These are phyloP conservation scores for Dynastes tityus DNA, from an alignment of 2,888 invertebrate genomes.

Conservation along the genomic window DNA sequence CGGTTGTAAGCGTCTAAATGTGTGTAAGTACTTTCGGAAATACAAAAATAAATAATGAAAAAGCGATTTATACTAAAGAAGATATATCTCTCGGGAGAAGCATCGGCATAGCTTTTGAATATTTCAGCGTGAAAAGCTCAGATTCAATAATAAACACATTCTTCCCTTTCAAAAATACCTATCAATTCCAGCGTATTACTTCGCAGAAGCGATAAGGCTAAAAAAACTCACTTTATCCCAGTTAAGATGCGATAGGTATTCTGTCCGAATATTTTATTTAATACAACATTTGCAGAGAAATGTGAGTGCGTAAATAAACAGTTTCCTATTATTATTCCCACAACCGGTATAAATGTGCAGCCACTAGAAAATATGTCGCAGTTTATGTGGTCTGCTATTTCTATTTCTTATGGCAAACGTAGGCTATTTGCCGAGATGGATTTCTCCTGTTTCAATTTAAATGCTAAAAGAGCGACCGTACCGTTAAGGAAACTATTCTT, in stretches of 20 bases:
- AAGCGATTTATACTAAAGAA: constrained; percentile 1
- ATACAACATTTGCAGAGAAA: too few relatives aligned
- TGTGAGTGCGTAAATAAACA: too few relatives aligned
- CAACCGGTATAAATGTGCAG: too few relatives aligned
- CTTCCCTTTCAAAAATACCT: not conserved
- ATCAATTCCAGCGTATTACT: constrained; percentile 9
- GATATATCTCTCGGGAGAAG: not conserved
- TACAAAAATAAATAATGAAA: constrained; percentile 10
- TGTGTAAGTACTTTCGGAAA: not conserved
- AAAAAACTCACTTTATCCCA: too few relatives aligned
- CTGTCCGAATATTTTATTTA: too few relatives aligned
- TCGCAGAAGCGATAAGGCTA: not conserved
- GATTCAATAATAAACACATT: constrained; percentile 21
- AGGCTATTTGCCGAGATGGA: not conserved
- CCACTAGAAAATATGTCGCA: too few relatives aligned
- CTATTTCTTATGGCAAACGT: constrained; percentile 1
- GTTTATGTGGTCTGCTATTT: not conserved
- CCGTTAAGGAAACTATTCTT: constrained; percentile 18
- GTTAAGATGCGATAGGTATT: too few relatives aligned
- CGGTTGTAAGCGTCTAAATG: too few relatives aligned
- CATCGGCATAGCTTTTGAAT: not conserved
- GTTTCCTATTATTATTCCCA: too few relatives aligned
- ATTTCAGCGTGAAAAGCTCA: not conserved
- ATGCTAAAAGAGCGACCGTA: constrained; percentile 9
- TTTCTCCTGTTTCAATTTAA: constrained; percentile 35